Base-by-base conservation (phyloP, 30 jellyfish, hydroid and myxozoan species). In the Aurelia sp. region DNA sequence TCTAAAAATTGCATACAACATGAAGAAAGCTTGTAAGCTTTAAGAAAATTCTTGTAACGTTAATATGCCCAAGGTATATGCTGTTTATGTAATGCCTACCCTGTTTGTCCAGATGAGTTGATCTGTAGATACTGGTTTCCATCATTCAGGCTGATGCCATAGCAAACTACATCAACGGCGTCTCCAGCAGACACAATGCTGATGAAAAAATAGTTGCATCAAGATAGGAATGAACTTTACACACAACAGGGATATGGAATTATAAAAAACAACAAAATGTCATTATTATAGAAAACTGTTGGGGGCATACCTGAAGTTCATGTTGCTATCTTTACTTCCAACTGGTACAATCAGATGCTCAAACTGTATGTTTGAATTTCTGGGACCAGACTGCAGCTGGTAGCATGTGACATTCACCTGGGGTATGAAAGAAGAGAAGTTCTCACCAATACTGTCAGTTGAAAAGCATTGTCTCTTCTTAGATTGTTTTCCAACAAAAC, bases 61-160 rank as follows among this genome's bases (percentile, higher is more conserved):
- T 40, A 40, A 40, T 40, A 8, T 40, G 51, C 11, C 0, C 51
- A 40, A 27, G 33, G 51, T 8, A 3, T 40, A 0, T 40, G 11
- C 51, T 40, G 51, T 40, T 4, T 8, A 40, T 4, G 51, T 66
- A 41, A 3, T 13, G 37, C 53, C 51, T 75, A 86, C 95, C 89
- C 89, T 50, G 61, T n/a, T 66, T 35, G 66, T 51, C 95, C 95
- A 47, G 95, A 59, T 44, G 95, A 86, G 71, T 86, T 76, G n/a
- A 12, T 53, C 53, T 33, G 23, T 3, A 44, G 31, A 47, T 44
- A 86, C 61, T 86, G 95, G 17, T 23, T 78, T 11, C 89, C 89
- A 66, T 65, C 40, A 60, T 86, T 86, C 50, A 33, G 63, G 41
- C 95, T 86, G 41, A 50, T 33, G 27, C 95, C 95, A 75, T 18